phyloP scores from a whole-genome alignment of 2,797 vertebrate species.

The Helarctos malayanus region DNA sequence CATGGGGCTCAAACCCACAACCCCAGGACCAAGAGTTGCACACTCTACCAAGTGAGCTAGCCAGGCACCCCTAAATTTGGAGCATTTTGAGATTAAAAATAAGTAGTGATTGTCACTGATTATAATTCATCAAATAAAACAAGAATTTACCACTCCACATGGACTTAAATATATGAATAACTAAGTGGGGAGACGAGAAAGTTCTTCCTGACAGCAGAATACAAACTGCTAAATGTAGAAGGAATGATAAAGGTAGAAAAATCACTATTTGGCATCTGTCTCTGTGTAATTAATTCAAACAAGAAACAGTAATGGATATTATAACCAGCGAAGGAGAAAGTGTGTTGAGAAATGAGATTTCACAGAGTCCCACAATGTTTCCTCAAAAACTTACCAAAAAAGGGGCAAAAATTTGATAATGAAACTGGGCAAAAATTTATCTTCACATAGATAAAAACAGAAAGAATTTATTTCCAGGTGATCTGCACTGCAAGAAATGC shows the following conservation, averaged over 20 bases:
- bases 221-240: not conserved
- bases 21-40: not conserved
- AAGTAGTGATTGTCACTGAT: not conserved
- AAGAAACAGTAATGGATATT: slow-evolving; percentile 19
- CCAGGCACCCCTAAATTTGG: not conserved
- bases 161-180: slow-evolving; percentile 1
- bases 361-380: not conserved
- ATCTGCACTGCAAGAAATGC: not conserved
- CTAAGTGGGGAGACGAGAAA: not conserved
- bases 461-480: not conserved
- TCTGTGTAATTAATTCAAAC: slow-evolving; percentile 6
- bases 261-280: not conserved
- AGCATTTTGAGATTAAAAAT: slow-evolving; percentile 3
- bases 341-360: slow-evolving; percentile 25
- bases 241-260: not conserved
- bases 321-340: not conserved
- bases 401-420: not conserved
- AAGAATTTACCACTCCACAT: not conserved
- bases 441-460: slow-evolving; percentile 41
- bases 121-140: not conserved
- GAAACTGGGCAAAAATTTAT: not conserved
- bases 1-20: not conserved
- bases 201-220: not conserved
- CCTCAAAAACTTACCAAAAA: slow-evolving; percentile 38
- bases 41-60: not conserved